These are phyloP conservation scores for Digitonthophagus gazella DNA, from an alignment of 2,888 invertebrate species.

Conservation along the genomic window DNA sequence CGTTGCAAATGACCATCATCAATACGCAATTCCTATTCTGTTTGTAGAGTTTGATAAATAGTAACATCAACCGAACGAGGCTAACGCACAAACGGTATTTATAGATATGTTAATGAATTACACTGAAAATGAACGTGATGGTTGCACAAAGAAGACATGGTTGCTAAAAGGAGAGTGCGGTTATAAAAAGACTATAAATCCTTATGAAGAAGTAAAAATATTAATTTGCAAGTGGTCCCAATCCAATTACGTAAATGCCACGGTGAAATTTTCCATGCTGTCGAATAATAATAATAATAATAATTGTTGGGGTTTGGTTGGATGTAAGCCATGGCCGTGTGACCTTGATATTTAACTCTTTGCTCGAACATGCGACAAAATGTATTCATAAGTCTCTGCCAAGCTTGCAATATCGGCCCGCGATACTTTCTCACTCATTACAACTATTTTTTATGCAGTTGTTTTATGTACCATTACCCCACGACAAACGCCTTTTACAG, in stretches of 20 bases:
- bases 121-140: not conserved
- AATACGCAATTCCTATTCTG: not conserved
- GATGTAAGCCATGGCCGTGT: constrained; percentile 12
- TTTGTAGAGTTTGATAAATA: too few relatives aligned
- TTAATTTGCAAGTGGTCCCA: too few relatives aligned
- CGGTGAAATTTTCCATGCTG: not conserved
- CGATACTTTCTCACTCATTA: constrained; percentile 1
- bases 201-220: too few relatives aligned
- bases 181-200: too few relatives aligned
- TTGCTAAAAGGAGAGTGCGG: too few relatives aligned
- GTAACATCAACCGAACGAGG: too few relatives aligned
- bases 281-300: not conserved
- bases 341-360: constrained; percentile 20
- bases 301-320: too few relatives aligned
- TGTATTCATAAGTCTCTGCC: constrained; percentile 10
- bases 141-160: too few relatives aligned
- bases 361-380: constrained; percentile 15
- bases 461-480: not conserved
- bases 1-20: too few relatives aligned
- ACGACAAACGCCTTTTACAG: not conserved
- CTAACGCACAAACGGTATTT: too few relatives aligned
- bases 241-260: not conserved
- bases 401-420: constrained; percentile 5
- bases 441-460: not conserved
- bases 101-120: too few relatives aligned